Percentiles rank a stretch among this genome's conserved stretches.
Conservation (phyloP, 2,113 vertebrate species). For the Rhinolophus sinicus region DNA sequence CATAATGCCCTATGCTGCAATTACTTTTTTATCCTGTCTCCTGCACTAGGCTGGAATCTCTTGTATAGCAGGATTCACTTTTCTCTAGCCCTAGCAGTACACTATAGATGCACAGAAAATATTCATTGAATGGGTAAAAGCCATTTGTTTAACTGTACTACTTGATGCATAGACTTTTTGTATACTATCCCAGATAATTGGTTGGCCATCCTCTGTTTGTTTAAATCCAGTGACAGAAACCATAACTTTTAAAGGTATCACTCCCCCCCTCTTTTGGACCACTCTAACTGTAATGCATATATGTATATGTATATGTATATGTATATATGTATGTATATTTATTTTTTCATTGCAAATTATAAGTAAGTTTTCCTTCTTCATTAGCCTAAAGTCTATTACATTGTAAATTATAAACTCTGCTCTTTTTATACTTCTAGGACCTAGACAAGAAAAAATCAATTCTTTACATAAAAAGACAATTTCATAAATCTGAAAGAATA, state of each 20-base stretch:
- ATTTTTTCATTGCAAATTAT: neutral
- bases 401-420: neutral
- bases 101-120: neutral
- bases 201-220: neutral
- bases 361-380: neutral
- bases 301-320: no score
- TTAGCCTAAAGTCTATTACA: neutral
- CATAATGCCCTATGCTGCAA: neutral
- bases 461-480: conserved; percentile 5
- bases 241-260: neutral
- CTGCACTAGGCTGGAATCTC: neutral
- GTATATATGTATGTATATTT: no score
- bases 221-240: neutral
- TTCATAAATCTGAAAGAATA: conserved; percentile 6
- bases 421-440: neutral
- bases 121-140: neutral
- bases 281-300: neutral
- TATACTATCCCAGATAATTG: neutral
- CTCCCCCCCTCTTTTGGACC: neutral
- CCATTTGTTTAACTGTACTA: neutral
- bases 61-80: neutral
- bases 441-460: neutral
- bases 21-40: neutral
- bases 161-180: neutral
- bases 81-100: neutral